Conservation (phyloP, 2,797 vertebrate species). For the Discoglossus pictus region DNA sequence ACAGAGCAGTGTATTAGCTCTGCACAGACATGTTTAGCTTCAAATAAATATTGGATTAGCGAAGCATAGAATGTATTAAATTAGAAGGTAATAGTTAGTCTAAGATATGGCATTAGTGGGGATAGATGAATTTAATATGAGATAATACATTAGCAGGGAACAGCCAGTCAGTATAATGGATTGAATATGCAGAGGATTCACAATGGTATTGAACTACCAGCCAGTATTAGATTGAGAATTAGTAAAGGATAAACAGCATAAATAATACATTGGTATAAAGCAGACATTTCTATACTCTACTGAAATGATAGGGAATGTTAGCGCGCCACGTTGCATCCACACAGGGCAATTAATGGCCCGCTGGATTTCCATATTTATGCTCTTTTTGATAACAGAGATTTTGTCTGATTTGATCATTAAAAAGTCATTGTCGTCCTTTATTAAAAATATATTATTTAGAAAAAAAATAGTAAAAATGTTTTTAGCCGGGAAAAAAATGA, state of each 20-base stretch:
- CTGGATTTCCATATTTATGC: no score
- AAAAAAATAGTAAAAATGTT: no score
- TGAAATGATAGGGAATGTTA: constrained; percentile 4
- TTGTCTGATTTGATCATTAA: no score
- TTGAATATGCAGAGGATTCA: constrained; percentile 34
- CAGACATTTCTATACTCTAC: neutral
- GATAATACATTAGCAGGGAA: constrained; percentile 33
- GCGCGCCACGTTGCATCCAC: neutral
- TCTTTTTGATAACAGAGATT: no score
- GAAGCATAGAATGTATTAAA: constrained; percentile 23
- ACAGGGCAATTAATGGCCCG: constrained; percentile 1
- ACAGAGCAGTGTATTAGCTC: constrained; percentile 10
- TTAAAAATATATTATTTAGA: no score
- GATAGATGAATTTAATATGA: constrained; percentile 27
- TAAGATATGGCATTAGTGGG: constrained; percentile 33
- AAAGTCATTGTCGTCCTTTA: no score
- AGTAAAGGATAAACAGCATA: constrained; percentile 22
- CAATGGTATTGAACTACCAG: constrained; percentile 24
- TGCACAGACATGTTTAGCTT: constrained; percentile 10
- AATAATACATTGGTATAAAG: constrained; percentile 7
- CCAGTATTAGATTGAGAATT: constrained; percentile 16
- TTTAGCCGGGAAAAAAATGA: no score
- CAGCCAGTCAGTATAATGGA: constrained; percentile 18
- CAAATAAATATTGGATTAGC: constrained; percentile 43
- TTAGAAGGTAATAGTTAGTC: constrained; percentile 29